Evolutionary conservation across 1,140 invertebrate genomes (phyloP), one percentile per base, ranked within the genome.

Genomic region (Heliconius melpomene): DNA sequence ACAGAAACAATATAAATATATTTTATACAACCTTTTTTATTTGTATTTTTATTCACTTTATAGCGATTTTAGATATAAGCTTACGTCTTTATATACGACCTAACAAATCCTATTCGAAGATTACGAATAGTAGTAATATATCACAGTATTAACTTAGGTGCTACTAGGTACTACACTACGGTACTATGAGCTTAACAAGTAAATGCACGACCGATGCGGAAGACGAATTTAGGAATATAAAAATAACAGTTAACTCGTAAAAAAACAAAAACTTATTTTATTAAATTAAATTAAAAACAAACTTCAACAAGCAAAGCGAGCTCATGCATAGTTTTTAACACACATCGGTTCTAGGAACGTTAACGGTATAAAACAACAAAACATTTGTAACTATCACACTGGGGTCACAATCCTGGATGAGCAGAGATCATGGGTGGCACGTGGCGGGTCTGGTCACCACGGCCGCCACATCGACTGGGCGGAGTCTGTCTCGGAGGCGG

Each of bases 401-500:
- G 75, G 78, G 80, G 83, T 87, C 85, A 87, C 85, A 86, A 84
- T 88, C 84, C 82, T 82, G 79, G 83, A 81, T 76, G 80, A 81
- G 84, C 82, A 75, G 84, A 60, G 84, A 77, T 79, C 72, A 75
- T 60, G 79, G 32, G 72, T 66, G 50, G 50, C 50, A n/a, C 54
- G 20, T 60, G 60, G 60, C 60, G 60, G 60, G 13, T 29, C 60
- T 73, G 74, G 75, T 95, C 95, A 94, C 95, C 96, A 95, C 57
- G 94, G 94, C 80, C 94, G 88, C 94, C 94, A 95, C 93, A 94
- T 94, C 84, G 93, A 91, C 70, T 77, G 76, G 92, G 94, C 87
- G 94, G 93, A 85, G 93, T 94, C 91, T 79, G 94, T 88, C 77
- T 95, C 94, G 85, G 91, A 93, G 86, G 95, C 95, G 84, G 95